Evolutionary conservation across 2,888 invertebrate genomes (phyloP), one percentile per base, ranked within the genome.

Genomic region (Cryptophagus acutangulus): DNA sequence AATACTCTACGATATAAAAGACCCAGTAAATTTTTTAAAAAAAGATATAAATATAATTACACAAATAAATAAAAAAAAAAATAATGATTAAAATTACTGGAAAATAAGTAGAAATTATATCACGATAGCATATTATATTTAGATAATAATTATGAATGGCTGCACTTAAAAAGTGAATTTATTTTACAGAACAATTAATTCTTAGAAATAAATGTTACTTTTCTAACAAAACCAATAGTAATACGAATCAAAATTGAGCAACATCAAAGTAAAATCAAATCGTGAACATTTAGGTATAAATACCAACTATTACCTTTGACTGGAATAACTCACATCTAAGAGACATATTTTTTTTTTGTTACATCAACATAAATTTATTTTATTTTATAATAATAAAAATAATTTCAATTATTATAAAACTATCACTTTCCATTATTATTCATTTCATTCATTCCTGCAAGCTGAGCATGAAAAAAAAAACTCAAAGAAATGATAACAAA

Each of bases 401-500:
- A 69, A 65, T 68, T 62, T n/a, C n/a, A 59, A 63, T 60, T 66
- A 63, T 59, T 63, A 66, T 62, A 68, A 68, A 67, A 68, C 66
- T 67, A 68, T 68, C 67, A 68, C 69, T 66, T 67, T 64, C 62
- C 63, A n/a, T n/a, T n/a, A n/a, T n/a, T n/a, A n/a, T n/a, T n/a
- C n/a, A n/a, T 62, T 62, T 62, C 63, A 65, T 61, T 63, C 63
- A 65, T 62, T 63, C 63, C 62, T 58, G 56, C 63, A 63, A 66
- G 61, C 66, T 69, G 66, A 66, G 65, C 66, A 63, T 66, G 57
- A n/a, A n/a, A n/a, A n/a, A n/a, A n/a, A n/a, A n/a, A n/a, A n/a
- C n/a, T n/a, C n/a, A n/a, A n/a, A n/a, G n/a, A n/a, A n/a, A n/a
- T n/a, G n/a, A n/a, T n/a, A n/a, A 51, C 58, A 41, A 48, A 47